Evolutionary conservation across 2,797 vertebrate species (phyloP).

Genomic region (Periophthalmus magnuspinnatus): DNA sequence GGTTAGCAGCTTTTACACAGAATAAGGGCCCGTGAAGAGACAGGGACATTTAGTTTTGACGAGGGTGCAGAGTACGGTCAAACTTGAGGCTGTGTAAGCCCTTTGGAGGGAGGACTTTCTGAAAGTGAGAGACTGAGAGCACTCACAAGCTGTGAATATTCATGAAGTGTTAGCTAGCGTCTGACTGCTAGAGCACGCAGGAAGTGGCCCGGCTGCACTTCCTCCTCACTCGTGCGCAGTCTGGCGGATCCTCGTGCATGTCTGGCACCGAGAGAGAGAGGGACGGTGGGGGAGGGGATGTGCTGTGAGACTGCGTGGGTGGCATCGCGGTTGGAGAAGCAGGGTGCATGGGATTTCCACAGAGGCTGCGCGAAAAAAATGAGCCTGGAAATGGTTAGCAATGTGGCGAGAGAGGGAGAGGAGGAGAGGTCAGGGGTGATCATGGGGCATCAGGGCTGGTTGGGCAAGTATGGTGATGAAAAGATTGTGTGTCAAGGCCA

Average conservation of each 20-base stretch:
- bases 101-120: no score
- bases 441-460: no score
- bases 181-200: slow-evolving; percentile 42
- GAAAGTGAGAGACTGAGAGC: neutral
- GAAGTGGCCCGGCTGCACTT: slow-evolving; percentile 70
- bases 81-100: neutral
- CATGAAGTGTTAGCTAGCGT: slow-evolving; percentile 17
- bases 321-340: neutral
- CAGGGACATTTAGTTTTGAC: no score
- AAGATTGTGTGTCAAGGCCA: no score
- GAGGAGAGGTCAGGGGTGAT: neutral
- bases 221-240: slow-evolving; percentile 40
- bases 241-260: slow-evolving; percentile 10
- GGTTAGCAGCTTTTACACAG: no score
- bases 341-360: neutral
- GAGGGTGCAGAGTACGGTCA: neutral
- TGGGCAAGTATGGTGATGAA: no score
- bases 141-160: slow-evolving; percentile 40
- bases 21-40: no score
- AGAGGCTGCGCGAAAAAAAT: neutral
- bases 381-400: no score
- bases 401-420: no score
- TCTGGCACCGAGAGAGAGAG: slow-evolving; percentile 16
- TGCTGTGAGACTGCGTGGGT: neutral
- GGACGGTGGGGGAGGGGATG: slow-evolving; percentile 14